Evolutionary conservation across 2,113 vertebrate genomes (phyloP), one percentile per base, ranked within the genome.

Genomic region (Pomatostomus ruficeps): DNA sequence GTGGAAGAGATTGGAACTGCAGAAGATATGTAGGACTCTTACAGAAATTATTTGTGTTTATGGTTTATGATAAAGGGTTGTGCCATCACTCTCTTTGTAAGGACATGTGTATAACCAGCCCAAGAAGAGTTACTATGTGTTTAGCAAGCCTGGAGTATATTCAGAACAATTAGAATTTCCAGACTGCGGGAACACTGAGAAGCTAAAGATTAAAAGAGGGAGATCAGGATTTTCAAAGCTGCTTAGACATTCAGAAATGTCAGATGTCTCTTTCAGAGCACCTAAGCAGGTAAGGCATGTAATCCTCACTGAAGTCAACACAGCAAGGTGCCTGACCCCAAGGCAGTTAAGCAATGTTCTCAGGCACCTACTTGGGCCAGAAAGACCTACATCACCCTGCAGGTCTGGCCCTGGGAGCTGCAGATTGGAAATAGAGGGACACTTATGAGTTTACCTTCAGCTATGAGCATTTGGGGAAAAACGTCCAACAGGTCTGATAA

Each of bases 221-320:
- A 77, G 67, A 86, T 88, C 62, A 87, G 40, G 70, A 92, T 85
- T 91, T 94, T 86, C 86, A 83, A 87, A 89, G 74, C 42, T 85
- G 24, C 48, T 95, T 66, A 94, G 85, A 89, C 78, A 85, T 82
- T 94, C 82, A 93, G 67, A 89, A 79, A 36, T 7, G 3, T 85
- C 35, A 91, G 85, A 79, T 62, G 67, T 51, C 63, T 93, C 85
- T 85, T 93, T 88, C 71, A 96, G 94, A 95, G 74, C 55, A 48
- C 33, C 71, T 80, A 38, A 85, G 74, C 51, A 82, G 20, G 77
- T 61, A 86, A 77, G 9, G 8, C 81, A 49, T 35, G 42, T 70
- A 77, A 78, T 70, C 49, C 66, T 81, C 33, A 42, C 46, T 40
- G 51, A 88, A 89, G 66, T 36, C 66, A 89, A 21, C 5, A 3